Percentiles rank a stretch among this genome's conserved stretches.
These are phyloP conservation scores for Orcinus orca DNA, from an alignment of 2,113 vertebrate species.

Conservation along the genomic window DNA sequence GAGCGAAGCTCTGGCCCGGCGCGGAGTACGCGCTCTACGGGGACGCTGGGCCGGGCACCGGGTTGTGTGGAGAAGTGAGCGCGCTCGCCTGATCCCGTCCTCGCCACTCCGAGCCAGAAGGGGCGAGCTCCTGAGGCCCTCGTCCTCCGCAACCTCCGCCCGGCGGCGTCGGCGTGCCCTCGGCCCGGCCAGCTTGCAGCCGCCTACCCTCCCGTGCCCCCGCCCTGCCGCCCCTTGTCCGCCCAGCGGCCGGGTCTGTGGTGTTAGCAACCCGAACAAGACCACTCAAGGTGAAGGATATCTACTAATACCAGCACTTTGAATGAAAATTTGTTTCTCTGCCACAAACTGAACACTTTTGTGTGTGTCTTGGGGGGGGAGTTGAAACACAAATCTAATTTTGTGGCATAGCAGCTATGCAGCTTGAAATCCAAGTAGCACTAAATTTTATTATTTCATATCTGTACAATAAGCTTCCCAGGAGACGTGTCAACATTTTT, in stretches of 20 bases:
- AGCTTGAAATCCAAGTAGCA: slow-evolving; percentile 99
- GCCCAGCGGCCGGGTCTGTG: slow-evolving; percentile 43
- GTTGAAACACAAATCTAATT: slow-evolving; percentile 84
- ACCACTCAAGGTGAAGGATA: slow-evolving; percentile 86
- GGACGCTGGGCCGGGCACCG: slow-evolving; percentile 68
- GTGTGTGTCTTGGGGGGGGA: slow-evolving; percentile 77
- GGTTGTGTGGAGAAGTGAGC: slow-evolving; percentile 60
- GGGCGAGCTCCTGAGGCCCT: not conserved
- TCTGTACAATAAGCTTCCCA: slow-evolving; percentile 99
- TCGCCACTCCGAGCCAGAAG: slow-evolving; percentile 33
- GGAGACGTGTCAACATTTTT: slow-evolving; percentile 98
- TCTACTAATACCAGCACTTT: slow-evolving; percentile 87
- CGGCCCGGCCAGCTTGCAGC: not conserved
- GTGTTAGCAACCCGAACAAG: slow-evolving; percentile 80
- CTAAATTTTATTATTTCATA: slow-evolving; percentile 99
- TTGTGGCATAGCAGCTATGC: slow-evolving; percentile 96
- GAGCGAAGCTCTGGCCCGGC: slow-evolving; percentile 73
- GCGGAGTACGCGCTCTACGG: not conserved
- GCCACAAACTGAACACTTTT: slow-evolving; percentile 84
- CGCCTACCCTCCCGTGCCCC: slow-evolving; percentile 43
- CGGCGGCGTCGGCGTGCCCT: slow-evolving; percentile 25
- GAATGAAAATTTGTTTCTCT: slow-evolving; percentile 85
- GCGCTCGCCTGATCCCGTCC: slow-evolving; percentile 54
- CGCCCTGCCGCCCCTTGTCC: slow-evolving; percentile 50
- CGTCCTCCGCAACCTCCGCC: not conserved